These are phyloP conservation scores for Prunella himalayana DNA, from an alignment of 2,113 vertebrate genomes.

Conservation along the genomic window DNA sequence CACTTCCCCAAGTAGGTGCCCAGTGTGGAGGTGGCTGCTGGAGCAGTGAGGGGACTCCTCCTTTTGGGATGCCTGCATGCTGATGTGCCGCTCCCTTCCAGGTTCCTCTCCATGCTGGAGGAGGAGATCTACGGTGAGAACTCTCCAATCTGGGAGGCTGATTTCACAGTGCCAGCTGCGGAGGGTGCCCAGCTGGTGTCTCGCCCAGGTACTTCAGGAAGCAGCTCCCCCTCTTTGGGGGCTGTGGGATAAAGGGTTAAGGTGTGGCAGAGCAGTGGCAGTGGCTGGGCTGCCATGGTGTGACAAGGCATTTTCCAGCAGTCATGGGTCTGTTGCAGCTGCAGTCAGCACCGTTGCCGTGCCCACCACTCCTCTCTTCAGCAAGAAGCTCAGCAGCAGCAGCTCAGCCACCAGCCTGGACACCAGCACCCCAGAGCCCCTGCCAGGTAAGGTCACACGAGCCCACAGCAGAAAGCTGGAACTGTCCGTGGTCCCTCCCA, in stretches of 20 bases:
- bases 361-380: constrained; percentile 82
- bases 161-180: constrained; percentile 89
- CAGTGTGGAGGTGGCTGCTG: neutral
- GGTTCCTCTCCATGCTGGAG: constrained; percentile 98
- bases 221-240: neutral
- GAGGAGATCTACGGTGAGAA: constrained; percentile 98
- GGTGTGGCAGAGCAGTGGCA: neutral
- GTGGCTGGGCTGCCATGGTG: accelerated
- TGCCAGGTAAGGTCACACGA: constrained; percentile 73
- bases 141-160: constrained; percentile 96
- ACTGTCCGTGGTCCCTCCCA: neutral
- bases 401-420: constrained; percentile 77
- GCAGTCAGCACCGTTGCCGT: constrained; percentile 80
- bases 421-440: constrained; percentile 76
- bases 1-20: constrained; percentile 93
- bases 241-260: neutral
- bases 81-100: neutral
- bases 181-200: constrained; percentile 88
- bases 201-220: constrained; percentile 79
- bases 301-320: accelerated
- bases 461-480: accelerated
- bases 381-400: constrained; percentile 81
- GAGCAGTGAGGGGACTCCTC: neutral
- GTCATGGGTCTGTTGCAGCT: constrained; percentile 4
- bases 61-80: accelerated